These are phyloP conservation scores for Phocides pigmalion DNA, from an alignment of 1,140 invertebrate genomes.

Conservation along the genomic window DNA sequence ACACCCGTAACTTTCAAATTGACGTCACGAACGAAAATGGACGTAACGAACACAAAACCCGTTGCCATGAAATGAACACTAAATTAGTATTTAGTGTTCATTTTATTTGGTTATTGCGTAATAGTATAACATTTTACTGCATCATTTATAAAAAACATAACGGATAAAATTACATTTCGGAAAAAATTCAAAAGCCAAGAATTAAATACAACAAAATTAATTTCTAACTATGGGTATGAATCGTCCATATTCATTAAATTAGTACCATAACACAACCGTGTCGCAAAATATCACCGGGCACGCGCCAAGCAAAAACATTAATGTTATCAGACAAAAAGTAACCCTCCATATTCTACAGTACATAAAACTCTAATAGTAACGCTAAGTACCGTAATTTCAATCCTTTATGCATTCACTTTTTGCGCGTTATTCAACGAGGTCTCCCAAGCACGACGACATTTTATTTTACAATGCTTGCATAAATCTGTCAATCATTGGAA, in stretches of 20 bases:
- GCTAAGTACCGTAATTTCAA: slow-evolving; percentile 9
- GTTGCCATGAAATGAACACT: no score
- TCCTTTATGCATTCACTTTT: slow-evolving; percentile 21
- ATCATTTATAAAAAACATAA: no score
- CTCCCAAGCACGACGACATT: slow-evolving; percentile 20
- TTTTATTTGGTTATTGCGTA: no score
- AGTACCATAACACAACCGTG: neutral
- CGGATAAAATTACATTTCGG: no score
- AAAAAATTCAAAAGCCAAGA: no score
- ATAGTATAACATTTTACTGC: no score
- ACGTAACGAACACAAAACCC: no score
- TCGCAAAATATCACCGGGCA: slow-evolving; percentile 7
- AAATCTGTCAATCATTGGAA: neutral
- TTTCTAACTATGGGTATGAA: no score
- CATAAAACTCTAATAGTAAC: neutral
- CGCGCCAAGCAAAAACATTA: slow-evolving; percentile 12
- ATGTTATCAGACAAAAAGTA: slow-evolving; percentile 11
- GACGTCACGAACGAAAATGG: no score
- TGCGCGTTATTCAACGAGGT: slow-evolving; percentile 20
- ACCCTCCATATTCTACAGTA: neutral
- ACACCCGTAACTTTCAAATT: no score
- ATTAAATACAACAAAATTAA: no score
- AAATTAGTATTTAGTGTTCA: no score
- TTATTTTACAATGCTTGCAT: slow-evolving; percentile 8
- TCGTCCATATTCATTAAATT: neutral